phyloP scores from a whole-genome alignment of 53 echinoderm and acorn worm species.

The Echinarachnius parma region DNA sequence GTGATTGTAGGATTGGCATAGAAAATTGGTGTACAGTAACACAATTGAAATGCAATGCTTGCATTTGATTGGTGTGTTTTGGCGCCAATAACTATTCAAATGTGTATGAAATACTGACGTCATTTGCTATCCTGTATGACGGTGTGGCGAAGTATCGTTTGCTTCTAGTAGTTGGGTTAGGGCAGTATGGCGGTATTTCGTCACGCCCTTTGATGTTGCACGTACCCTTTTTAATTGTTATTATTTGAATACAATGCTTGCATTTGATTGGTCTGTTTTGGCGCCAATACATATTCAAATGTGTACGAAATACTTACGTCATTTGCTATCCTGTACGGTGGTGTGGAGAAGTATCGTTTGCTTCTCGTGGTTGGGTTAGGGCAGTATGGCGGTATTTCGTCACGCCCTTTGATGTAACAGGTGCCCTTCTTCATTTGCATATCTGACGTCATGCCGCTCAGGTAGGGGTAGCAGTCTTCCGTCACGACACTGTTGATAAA shows the following conservation, averaged over 20 bases:
- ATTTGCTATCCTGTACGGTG: conserved; percentile 79
- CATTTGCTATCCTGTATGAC: conserved; percentile 74
- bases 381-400: conserved; percentile 31
- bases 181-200: conserved; percentile 39
- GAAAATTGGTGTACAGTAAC: too few species aligned
- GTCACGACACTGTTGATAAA: conserved; percentile 68
- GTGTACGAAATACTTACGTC: too few species aligned
- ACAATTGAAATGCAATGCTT: too few species aligned
- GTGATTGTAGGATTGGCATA: too few species aligned
- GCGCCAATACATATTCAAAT: too few species aligned
- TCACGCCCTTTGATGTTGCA: conserved; percentile 68
- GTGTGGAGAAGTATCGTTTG: conserved; percentile 71
- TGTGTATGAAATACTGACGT: too few species aligned
- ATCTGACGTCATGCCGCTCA: conserved; percentile 68
- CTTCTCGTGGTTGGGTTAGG: conserved; percentile 58
- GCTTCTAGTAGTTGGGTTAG: conserved; percentile 52
- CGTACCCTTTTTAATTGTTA: conserved; percentile 70
- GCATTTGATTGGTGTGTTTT: too few species aligned
- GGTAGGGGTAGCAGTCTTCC: conserved; percentile 83
- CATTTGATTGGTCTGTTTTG: too few species aligned
- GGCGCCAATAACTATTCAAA: too few species aligned
- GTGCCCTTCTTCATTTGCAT: conserved; percentile 80
- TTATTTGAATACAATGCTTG: too few species aligned
- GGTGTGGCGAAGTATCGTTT: conserved; percentile 75
- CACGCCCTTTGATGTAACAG: conserved; percentile 65